Conservation (phyloP, 1,140 invertebrate species). For the Cardiocondyla obscurior region DNA sequence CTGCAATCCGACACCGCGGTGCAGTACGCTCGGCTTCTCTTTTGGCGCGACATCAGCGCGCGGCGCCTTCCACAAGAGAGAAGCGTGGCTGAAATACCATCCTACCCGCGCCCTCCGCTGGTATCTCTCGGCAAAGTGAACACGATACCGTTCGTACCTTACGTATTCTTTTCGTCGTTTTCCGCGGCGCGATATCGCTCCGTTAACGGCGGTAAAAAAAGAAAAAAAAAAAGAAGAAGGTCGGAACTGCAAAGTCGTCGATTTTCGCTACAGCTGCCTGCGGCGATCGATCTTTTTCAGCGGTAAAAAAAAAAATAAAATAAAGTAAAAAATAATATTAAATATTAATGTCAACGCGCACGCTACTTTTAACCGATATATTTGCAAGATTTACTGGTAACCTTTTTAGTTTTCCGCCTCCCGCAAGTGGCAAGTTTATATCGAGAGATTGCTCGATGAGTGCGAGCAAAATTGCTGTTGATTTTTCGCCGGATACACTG, state of each 20-base stretch:
- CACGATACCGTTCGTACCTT: slow-evolving; percentile 17
- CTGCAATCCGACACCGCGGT: slow-evolving; percentile 62
- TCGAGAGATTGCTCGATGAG: not conserved
- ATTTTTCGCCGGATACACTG: slow-evolving; percentile 19
- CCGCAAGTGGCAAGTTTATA: not conserved
- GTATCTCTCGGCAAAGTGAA: slow-evolving; percentile 53
- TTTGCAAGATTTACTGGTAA: not conserved
- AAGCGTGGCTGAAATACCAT: slow-evolving; percentile 61
- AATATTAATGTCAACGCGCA: not conserved
- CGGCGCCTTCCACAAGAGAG: not conserved
- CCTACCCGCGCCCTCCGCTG: not conserved
- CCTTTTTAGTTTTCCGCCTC: not conserved
- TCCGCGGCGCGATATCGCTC: slow-evolving; percentile 16
- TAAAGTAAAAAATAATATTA: no score
- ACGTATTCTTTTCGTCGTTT: slow-evolving; percentile 26
- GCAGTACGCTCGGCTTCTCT: slow-evolving; percentile 59
- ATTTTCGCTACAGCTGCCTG: not conserved
- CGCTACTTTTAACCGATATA: not conserved
- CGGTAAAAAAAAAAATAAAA: not conserved
- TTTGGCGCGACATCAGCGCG: slow-evolving; percentile 50
- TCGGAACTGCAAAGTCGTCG: not conserved
- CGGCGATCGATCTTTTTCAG: not conserved
- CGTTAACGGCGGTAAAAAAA: slow-evolving; percentile 20
- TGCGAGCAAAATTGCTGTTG: slow-evolving; percentile 8
- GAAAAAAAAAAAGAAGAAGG: no score